Percentiles rank a stretch among this genome's conserved stretches.
Evolutionary conservation across 2,888 invertebrate species (phyloP).

Genomic region (Chymomyza caudatula): DNA sequence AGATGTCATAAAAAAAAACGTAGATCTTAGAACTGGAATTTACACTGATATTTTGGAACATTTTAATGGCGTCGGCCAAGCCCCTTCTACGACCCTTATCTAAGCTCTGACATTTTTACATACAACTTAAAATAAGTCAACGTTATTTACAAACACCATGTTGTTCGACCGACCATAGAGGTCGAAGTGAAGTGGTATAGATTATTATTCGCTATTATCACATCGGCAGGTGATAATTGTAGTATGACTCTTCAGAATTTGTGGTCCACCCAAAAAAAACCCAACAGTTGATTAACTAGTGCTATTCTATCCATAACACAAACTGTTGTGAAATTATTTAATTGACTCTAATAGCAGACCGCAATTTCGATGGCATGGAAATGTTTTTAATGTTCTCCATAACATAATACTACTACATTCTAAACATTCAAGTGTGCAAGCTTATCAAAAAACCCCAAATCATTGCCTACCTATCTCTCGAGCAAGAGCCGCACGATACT

Average conservation of each 20-base stretch:
- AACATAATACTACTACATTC: neutral
- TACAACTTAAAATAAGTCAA: no score
- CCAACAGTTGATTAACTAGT: no score
- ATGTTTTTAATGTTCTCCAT: neutral
- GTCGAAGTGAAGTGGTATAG: neutral
- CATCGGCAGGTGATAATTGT: neutral
- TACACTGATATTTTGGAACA: no score
- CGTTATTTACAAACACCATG: no score
- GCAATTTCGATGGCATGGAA: neutral
- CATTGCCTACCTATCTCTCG: neutral
- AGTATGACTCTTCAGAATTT: neutral
- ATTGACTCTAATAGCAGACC: neutral
- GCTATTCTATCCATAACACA: no score
- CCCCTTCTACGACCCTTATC: no score
- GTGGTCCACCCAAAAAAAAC: neutral
- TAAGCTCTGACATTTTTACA: no score
- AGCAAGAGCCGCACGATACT: neutral
- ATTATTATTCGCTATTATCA: neutral
- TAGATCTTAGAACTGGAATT: no score
- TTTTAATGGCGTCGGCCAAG: no score
- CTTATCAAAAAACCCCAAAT: neutral
- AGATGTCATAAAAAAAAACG: no score
- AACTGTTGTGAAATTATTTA: neutral
- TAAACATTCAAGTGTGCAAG: neutral
- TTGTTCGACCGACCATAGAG: neutral